Conservation (phyloP, 2,797 vertebrate genomes). For the Microtus agrestis region DNA sequence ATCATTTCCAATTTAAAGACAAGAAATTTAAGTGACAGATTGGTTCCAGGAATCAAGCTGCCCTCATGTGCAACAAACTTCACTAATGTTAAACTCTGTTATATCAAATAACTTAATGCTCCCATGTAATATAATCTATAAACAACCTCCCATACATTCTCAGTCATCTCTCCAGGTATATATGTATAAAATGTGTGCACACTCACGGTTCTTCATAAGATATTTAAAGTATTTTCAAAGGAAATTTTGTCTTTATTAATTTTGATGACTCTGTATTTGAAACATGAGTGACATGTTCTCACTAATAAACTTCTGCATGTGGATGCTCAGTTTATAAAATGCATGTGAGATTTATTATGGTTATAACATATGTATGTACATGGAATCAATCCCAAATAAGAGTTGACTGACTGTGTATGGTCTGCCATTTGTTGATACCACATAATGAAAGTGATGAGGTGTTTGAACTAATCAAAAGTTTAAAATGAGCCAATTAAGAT, state of each 20-base stretch:
- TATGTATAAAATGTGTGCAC: background rate
- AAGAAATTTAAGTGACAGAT: background rate
- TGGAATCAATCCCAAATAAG: conserved; percentile 27
- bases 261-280: conserved; percentile 35
- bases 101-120: background rate
- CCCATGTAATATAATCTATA: background rate
- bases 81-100: background rate
- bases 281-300: background rate
- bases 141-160: no score
- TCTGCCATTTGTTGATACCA: background rate
- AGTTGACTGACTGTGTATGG: background rate
- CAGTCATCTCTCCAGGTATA: background rate
- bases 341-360: background rate
- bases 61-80: background rate
- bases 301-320: background rate
- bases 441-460: background rate
- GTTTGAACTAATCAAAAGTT: conserved; percentile 40
- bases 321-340: background rate
- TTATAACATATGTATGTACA: background rate
- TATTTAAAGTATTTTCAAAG: conserved; percentile 41
- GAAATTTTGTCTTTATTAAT: conserved; percentile 43
- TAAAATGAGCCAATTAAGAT: conserved; percentile 48
- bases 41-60: background rate
- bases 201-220: background rate
- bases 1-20: background rate